phyloP scores from a whole-genome alignment of 1,140 invertebrate species.

The Piezodorus guildinii region DNA sequence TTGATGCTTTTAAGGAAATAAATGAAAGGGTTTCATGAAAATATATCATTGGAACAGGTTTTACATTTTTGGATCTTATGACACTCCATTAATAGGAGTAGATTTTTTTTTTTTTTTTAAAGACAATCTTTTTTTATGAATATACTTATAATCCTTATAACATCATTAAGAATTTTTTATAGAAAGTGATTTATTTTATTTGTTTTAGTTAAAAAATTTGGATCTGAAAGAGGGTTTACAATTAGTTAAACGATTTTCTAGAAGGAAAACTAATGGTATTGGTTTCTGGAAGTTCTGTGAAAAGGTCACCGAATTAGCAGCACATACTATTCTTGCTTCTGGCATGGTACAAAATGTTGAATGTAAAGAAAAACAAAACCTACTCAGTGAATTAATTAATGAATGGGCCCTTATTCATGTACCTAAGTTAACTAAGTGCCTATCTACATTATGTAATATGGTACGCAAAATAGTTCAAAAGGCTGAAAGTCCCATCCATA shows the following conservation, averaged over 20 bases:
- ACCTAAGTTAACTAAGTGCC: slow-evolving; percentile 24
- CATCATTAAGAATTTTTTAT: too few species aligned
- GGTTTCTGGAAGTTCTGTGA: slow-evolving; percentile 31
- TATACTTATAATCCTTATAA: too few species aligned
- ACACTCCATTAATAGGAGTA: too few species aligned
- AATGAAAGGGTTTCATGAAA: too few species aligned
- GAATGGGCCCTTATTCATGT: slow-evolving; percentile 31
- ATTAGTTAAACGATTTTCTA: slow-evolving; percentile 23
- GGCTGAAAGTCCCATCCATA: slow-evolving; percentile 43
- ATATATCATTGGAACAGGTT: too few species aligned
- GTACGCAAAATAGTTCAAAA: slow-evolving; percentile 43
- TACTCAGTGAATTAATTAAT: slow-evolving; percentile 29
- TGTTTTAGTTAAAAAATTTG: slow-evolving; percentile 29
- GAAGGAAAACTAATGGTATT: slow-evolving; percentile 16
- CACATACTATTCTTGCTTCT: slow-evolving; percentile 28
- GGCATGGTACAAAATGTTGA: slow-evolving; percentile 30
- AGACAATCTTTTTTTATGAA: too few species aligned
- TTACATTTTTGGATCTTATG: too few species aligned
- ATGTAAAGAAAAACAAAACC: slow-evolving; percentile 20
- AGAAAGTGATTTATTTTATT: background rate
- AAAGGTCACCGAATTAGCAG: slow-evolving; percentile 31
- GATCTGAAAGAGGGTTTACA: slow-evolving; percentile 26
- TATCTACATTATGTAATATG: slow-evolving; percentile 31
- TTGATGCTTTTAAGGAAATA: too few species aligned
- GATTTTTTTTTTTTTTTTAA: too few species aligned